A percentile compares a stretch with the other conserved stretches of the same genome.
Conservation (phyloP, 1,140 invertebrate genomes). For the Drosophila paulistorum region DNA sequence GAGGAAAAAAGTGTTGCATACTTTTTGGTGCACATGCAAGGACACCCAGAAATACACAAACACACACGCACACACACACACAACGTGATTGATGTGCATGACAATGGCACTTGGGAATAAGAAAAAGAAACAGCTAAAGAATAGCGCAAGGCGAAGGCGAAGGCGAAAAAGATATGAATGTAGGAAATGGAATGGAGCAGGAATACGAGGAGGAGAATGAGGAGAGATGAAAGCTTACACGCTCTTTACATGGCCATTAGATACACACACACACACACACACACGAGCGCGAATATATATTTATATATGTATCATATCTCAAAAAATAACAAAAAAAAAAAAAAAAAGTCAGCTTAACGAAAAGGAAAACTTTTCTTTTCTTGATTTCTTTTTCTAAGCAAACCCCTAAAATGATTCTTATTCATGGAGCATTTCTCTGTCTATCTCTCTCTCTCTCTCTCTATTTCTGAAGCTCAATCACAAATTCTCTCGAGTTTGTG, state of each 20-base stretch:
- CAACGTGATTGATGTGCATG: slow-evolving; percentile 48
- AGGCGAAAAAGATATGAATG: neutral
- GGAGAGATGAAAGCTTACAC: slow-evolving; percentile 35
- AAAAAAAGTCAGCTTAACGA: slow-evolving; percentile 26
- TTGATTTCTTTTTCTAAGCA: neutral
- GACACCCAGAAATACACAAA: slow-evolving; percentile 4
- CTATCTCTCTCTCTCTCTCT: neutral
- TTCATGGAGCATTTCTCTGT: neutral
- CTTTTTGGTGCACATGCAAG: slow-evolving; percentile 52
- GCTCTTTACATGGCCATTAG: slow-evolving; percentile 56
- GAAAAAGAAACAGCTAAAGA: slow-evolving; percentile 31
- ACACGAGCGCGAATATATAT: neutral
- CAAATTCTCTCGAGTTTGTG: neutral
- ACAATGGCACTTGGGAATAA: slow-evolving; percentile 19
- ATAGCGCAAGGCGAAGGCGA: neutral
- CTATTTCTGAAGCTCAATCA: neutral
- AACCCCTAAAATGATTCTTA: slow-evolving; percentile 5
- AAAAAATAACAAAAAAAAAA: slow-evolving; percentile 24
- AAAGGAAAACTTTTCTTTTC: slow-evolving; percentile 33
- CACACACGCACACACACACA: slow-evolving; percentile 2
- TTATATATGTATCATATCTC: slow-evolving; percentile 26
- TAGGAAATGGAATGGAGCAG: slow-evolving; percentile 6
- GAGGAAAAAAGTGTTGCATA: slow-evolving; percentile 54
- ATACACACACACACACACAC: slow-evolving; percentile 37
- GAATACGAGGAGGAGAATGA: neutral